Percentiles rank a stretch among this genome's conserved stretches.
Conservation (phyloP, 2,888 invertebrate genomes). For the Gnatocerus cornutus region DNA sequence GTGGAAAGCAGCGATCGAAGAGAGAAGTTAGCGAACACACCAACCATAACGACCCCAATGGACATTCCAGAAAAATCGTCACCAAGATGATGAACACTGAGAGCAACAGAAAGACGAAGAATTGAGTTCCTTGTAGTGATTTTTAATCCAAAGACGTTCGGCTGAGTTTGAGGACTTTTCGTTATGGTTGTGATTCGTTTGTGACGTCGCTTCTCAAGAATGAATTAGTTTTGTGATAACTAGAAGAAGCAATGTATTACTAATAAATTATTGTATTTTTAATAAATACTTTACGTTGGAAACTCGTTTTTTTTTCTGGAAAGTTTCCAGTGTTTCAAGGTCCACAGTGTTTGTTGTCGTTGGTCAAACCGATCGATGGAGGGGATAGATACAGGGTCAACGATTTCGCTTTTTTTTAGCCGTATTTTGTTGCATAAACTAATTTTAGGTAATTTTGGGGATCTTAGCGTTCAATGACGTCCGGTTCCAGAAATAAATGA, state of each 20-base stretch:
- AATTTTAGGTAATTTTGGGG: neutral
- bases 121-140: slow-evolving; percentile 47
- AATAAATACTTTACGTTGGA: slow-evolving; percentile 28
- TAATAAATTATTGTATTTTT: slow-evolving; percentile 35
- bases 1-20: slow-evolving; percentile 93
- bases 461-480: too few relatives aligned
- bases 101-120: slow-evolving; percentile 80
- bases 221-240: slow-evolving; percentile 4
- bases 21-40: slow-evolving; percentile 91
- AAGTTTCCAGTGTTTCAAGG: slow-evolving; percentile 35
- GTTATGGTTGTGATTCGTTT: slow-evolving; percentile 31
- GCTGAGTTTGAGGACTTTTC: slow-evolving; percentile 29
- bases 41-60: slow-evolving; percentile 93
- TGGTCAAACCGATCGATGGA: neutral
- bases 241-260: slow-evolving; percentile 17
- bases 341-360: slow-evolving; percentile 12
- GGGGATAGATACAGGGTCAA: slow-evolving; percentile 31
- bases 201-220: slow-evolving; percentile 1
- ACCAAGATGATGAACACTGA: slow-evolving; percentile 90
- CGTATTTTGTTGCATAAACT: neutral
- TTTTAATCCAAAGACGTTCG: slow-evolving; percentile 42
- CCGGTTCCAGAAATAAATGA: too few relatives aligned
- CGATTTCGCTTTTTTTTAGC: slow-evolving; percentile 28
- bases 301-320: slow-evolving; percentile 30
- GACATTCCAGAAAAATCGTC: slow-evolving; percentile 93